A percentile compares a stretch with the other conserved stretches of the same genome.
These are phyloP conservation scores for Micromys minutus DNA, from an alignment of 2,113 vertebrate genomes.

Conservation along the genomic window DNA sequence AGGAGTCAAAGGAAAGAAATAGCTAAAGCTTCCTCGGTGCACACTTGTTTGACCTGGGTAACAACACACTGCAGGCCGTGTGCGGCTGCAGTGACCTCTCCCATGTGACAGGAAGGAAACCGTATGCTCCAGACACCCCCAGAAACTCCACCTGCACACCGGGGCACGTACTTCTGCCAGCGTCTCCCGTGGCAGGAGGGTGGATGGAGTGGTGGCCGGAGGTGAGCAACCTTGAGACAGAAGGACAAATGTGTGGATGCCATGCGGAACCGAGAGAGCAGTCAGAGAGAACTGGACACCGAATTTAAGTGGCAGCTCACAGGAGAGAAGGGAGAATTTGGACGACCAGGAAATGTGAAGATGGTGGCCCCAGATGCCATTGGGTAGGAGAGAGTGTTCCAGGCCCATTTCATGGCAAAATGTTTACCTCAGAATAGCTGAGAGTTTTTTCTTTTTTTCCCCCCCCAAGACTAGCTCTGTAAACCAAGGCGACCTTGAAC, in stretches of 20 bases:
- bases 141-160: neutral
- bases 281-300: neutral
- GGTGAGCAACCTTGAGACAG: neutral
- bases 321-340: neutral
- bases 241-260: neutral
- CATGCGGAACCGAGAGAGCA: neutral
- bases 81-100: neutral
- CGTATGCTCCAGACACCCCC: neutral
- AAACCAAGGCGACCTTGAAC: neutral
- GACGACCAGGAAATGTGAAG: neutral
- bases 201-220: neutral
- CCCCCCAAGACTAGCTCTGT: neutral
- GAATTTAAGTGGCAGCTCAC: neutral
- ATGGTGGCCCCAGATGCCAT: neutral
- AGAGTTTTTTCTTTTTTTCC: neutral
- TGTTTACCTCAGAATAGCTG: neutral
- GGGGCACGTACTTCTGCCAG: neutral
- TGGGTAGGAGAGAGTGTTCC: neutral
- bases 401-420: neutral
- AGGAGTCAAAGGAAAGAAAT: neutral
- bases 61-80: neutral
- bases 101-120: conserved; percentile 37
- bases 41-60: neutral
- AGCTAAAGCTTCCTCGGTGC: neutral
- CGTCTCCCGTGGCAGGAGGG: neutral